Conservation (phyloP, 2,113 vertebrate species). For the Trachemys scripta region DNA sequence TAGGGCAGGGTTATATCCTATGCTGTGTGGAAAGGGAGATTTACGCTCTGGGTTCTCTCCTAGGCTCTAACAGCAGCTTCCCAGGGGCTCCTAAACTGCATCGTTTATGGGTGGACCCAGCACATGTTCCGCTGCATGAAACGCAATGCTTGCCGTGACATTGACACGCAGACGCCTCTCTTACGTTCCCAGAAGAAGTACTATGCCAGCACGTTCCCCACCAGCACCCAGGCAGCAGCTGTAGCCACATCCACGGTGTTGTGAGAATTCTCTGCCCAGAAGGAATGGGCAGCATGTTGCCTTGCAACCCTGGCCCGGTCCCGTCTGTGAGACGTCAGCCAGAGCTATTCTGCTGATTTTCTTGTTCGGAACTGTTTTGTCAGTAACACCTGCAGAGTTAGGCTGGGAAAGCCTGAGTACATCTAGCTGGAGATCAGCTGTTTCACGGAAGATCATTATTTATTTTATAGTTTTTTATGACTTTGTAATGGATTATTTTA, state of each 20-base stretch:
- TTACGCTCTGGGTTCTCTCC: constrained; percentile 23
- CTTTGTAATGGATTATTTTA: background rate
- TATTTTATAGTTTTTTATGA: constrained; percentile 43
- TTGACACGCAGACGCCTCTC: constrained; percentile 91
- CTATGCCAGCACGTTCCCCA: constrained; percentile 74
- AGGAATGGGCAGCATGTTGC: accelerated
- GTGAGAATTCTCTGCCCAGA: constrained; percentile 29
- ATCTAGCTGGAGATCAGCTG: background rate
- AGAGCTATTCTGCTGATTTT: accelerated
- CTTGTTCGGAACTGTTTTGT: background rate
- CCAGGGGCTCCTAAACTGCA: constrained; percentile 91
- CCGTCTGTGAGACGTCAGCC: accelerated
- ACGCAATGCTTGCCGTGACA: constrained; percentile 75
- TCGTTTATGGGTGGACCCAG: constrained; percentile 90
- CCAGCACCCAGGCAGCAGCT: background rate
- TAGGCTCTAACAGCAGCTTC: constrained; percentile 91
- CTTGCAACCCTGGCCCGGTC: accelerated
- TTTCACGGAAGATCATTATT: constrained; percentile 42
- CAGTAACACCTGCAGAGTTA: background rate
- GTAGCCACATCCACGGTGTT: constrained; percentile 66
- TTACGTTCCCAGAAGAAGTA: constrained; percentile 87
- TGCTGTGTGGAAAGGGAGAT: background rate
- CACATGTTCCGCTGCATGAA: constrained; percentile 79
- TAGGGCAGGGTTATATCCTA: background rate
- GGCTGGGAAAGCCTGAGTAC: background rate